Conservation (phyloP, 2,797 vertebrate species). For the Euphonia xanthogaster region DNA sequence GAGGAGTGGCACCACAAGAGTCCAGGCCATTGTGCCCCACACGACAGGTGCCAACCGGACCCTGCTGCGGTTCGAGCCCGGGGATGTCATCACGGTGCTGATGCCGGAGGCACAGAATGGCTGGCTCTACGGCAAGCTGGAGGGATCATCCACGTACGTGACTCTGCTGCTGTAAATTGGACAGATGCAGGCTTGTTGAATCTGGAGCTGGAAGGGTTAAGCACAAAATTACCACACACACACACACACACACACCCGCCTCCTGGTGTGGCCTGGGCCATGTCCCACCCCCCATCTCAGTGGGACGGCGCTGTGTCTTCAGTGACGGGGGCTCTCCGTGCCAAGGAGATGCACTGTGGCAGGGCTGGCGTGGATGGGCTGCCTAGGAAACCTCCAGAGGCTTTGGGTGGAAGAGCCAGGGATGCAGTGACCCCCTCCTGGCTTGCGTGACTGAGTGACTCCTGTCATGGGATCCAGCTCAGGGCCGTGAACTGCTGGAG, state of each 20-base stretch:
- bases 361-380: accelerated
- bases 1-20: slow-evolving; percentile 32
- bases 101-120: slow-evolving; percentile 89
- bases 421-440: not conserved
- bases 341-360: not conserved
- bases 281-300: not conserved
- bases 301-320: accelerated
- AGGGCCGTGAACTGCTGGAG: not conserved
- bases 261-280: not conserved
- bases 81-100: slow-evolving; percentile 83
- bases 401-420: not conserved
- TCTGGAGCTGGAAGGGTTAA: not conserved
- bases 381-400: not conserved
- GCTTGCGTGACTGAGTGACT: not conserved
- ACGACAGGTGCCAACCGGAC: slow-evolving; percentile 85
- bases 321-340: accelerated
- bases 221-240: not conserved
- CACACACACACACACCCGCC: too few relatives aligned
- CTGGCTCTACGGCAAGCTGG: slow-evolving; percentile 92
- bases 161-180: not conserved
- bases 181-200: not conserved
- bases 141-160: slow-evolving; percentile 85
- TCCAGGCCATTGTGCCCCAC: slow-evolving; percentile 87
- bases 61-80: slow-evolving; percentile 84
- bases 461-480: slow-evolving; percentile 3